Conservation (phyloP, 2,113 vertebrate genomes). For the Silurus asotus region DNA sequence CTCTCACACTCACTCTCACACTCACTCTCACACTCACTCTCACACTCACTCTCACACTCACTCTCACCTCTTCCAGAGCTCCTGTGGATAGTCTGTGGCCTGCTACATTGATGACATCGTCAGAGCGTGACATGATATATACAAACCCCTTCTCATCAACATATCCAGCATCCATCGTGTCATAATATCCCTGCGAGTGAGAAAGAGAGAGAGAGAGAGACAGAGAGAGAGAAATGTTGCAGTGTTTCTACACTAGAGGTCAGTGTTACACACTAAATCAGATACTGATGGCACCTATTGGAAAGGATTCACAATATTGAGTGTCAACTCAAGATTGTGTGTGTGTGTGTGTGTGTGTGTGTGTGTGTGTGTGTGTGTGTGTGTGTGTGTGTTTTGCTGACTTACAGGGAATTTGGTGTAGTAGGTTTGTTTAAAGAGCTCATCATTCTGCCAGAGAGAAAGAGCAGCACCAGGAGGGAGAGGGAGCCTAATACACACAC, state of each 20-base stretch:
- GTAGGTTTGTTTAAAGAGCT: constrained; percentile 84
- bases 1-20: neutral
- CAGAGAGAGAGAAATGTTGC: neutral
- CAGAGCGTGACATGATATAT: constrained; percentile 91
- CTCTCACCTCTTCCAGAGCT: constrained; percentile 87
- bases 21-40: neutral
- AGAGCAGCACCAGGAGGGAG: constrained; percentile 89
- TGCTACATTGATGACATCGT: constrained; percentile 96
- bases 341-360: neutral
- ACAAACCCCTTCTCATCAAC: constrained; percentile 89
- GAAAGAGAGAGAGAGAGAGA: neutral
- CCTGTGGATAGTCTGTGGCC: constrained; percentile 95
- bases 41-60: neutral
- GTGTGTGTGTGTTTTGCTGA: neutral
- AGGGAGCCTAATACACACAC: constrained; percentile 76
- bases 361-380: constrained; percentile 1
- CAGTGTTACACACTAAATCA: neutral
- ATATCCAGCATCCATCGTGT: constrained; percentile 96
- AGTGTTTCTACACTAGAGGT: neutral
- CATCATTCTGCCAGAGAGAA: constrained; percentile 89
- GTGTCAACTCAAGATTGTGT: neutral
- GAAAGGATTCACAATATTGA: neutral
- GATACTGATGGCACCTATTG: neutral
- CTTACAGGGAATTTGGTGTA: constrained; percentile 93
- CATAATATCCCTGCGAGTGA: constrained; percentile 85